Conservation (phyloP, 2,888 invertebrate genomes). For the Caenorhabditis imperialis region DNA sequence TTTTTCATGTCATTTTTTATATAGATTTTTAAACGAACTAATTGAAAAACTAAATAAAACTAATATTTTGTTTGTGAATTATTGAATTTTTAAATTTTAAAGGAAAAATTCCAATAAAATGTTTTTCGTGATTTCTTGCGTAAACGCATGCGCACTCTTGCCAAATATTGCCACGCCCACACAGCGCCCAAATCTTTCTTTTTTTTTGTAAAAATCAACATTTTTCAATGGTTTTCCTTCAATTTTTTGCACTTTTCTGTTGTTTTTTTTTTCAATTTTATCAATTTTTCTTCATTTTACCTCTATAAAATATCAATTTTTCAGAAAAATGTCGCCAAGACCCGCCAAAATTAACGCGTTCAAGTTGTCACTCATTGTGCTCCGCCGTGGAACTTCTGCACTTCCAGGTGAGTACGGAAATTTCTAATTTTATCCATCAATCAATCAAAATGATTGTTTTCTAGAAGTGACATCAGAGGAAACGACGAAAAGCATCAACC, state of each 20-base stretch:
- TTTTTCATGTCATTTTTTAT: too few relatives aligned
- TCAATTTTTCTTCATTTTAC: neutral
- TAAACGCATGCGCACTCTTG: too few relatives aligned
- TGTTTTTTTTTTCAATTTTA: neutral
- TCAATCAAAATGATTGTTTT: neutral
- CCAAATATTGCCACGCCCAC: too few relatives aligned
- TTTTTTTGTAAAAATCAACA: too few relatives aligned
- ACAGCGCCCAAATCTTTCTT: too few relatives aligned
- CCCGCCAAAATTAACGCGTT: slow-evolving; percentile 3
- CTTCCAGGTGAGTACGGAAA: slow-evolving; percentile 31
- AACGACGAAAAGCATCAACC: slow-evolving; percentile 27
- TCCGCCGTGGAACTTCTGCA: slow-evolving; percentile 26
- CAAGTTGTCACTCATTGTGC: slow-evolving; percentile 19
- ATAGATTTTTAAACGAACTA: too few relatives aligned
- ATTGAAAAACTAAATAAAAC: too few relatives aligned
- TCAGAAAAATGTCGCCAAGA: neutral
- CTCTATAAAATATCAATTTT: neutral
- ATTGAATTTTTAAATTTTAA: too few relatives aligned
- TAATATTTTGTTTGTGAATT: too few relatives aligned
- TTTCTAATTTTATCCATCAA: neutral
- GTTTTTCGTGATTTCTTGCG: too few relatives aligned
- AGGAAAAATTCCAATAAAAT: too few relatives aligned
- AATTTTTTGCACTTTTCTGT: neutral
- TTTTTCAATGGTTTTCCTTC: too few relatives aligned
- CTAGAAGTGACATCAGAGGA: slow-evolving; percentile 22